Conservation (phyloP, 2,797 vertebrate genomes). For the Streptopelia turtur region DNA sequence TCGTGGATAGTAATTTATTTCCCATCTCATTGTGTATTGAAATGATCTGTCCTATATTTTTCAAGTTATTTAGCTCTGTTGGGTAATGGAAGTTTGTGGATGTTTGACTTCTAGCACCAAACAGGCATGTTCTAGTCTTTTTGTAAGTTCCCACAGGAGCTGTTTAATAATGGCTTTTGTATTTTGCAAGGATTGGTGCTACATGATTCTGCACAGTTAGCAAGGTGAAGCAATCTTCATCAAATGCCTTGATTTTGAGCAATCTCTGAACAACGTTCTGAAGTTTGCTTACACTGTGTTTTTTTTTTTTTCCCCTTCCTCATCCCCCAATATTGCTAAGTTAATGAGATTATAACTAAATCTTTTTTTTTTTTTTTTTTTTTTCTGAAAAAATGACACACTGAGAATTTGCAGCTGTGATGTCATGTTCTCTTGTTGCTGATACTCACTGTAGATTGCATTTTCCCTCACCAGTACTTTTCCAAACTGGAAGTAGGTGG, state of each 20-base stretch:
- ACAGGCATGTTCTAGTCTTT: not conserved
- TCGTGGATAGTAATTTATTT: not conserved
- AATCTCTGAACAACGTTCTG: not conserved
- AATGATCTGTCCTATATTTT: not conserved
- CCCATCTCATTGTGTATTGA: not conserved
- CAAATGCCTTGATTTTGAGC: not conserved
- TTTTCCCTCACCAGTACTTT: not conserved
- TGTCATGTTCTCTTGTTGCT: not conserved
- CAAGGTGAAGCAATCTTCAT: not conserved
- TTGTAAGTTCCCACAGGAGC: not conserved
- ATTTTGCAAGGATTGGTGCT: not conserved
- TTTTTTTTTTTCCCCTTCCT: rapidly evolving
- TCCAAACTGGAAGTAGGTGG: not conserved
- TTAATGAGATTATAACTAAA: not conserved
- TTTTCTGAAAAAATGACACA: not conserved
- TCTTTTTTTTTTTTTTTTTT: not conserved
- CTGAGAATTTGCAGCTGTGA: not conserved
- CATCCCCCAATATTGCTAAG: not conserved
- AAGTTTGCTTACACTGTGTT: not conserved
- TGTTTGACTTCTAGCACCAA: not conserved
- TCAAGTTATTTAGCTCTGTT: not conserved
- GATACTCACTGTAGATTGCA: not conserved
- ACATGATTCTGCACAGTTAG: not conserved
- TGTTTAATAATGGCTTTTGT: not conserved
- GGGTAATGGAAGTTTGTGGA: not conserved